These are phyloP conservation scores for Poeciliopsis presidionis DNA, from an alignment of 2,797 vertebrate species.

Conservation along the genomic window DNA sequence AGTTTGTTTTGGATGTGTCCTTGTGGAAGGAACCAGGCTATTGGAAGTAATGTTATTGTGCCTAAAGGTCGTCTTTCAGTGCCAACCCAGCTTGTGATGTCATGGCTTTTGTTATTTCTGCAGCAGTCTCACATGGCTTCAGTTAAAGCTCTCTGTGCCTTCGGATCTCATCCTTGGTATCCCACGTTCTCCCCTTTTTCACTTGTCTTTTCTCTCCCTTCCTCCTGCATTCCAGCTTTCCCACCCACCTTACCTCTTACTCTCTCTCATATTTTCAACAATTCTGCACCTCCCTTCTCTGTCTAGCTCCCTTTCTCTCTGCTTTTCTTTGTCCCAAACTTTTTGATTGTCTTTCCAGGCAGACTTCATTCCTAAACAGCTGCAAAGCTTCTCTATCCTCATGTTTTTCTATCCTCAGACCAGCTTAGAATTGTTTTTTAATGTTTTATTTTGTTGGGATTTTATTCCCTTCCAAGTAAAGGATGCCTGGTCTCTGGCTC, in stretches of 20 bases:
- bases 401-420: constrained; percentile 37
- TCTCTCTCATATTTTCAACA: constrained; percentile 39
- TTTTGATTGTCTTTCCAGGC: constrained; percentile 76
- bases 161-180: constrained; percentile 27
- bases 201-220: constrained; percentile 38
- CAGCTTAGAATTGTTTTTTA: constrained; percentile 27
- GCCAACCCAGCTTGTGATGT: constrained; percentile 53
- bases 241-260: constrained; percentile 59
- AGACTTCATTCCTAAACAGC: constrained; percentile 67
- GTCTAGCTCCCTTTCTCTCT: constrained; percentile 20
- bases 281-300: constrained; percentile 28
- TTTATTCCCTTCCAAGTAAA: not conserved
- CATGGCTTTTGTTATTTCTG: constrained; percentile 66
- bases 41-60: constrained; percentile 41
- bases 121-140: constrained; percentile 57
- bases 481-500: not conserved
- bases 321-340: constrained; percentile 26
- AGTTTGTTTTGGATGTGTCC: constrained; percentile 25
- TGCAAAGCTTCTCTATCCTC: constrained; percentile 49
- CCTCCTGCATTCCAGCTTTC: constrained; percentile 61
- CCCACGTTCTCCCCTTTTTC: constrained; percentile 53
- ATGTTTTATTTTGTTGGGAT: not conserved
- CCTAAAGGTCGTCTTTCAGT: constrained; percentile 35
- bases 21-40: constrained; percentile 28
- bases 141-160: constrained; percentile 53